phyloP scores from a whole-genome alignment of 1,140 invertebrate genomes.

The Drosophila parabipectinata region DNA sequence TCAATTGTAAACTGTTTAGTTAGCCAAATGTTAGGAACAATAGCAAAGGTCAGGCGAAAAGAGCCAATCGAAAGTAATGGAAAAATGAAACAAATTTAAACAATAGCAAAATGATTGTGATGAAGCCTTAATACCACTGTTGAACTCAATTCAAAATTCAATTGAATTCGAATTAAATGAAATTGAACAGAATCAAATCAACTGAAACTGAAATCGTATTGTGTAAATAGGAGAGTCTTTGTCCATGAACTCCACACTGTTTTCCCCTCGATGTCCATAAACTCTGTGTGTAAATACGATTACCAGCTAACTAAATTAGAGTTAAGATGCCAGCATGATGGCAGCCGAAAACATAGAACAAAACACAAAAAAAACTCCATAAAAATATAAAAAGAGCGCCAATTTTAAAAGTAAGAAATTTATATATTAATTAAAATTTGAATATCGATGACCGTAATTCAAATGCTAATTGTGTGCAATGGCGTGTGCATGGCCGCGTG shows the following conservation, averaged over 20 bases:
- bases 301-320: slow-evolving; percentile 65
- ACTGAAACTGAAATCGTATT: slow-evolving; percentile 34
- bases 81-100: slow-evolving; percentile 36
- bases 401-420: slow-evolving; percentile 69
- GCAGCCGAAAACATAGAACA: slow-evolving; percentile 15
- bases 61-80: slow-evolving; percentile 23
- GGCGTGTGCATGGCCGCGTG: slow-evolving; percentile 8
- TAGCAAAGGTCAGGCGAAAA: slow-evolving; percentile 45
- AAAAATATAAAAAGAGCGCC: slow-evolving; percentile 55
- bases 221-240: slow-evolving; percentile 48
- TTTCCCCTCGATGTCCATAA: slow-evolving; percentile 34
- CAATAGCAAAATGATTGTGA: slow-evolving; percentile 72
- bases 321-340: slow-evolving; percentile 48
- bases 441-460: slow-evolving; percentile 52
- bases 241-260: slow-evolving; percentile 30
- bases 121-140: slow-evolving; percentile 63
- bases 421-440: slow-evolving; percentile 42
- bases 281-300: slow-evolving; percentile 72
- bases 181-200: slow-evolving; percentile 51
- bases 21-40: slow-evolving; percentile 69
- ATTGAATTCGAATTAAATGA: slow-evolving; percentile 5
- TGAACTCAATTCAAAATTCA: slow-evolving; percentile 41
- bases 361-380: not conserved
- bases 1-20: slow-evolving; percentile 66
- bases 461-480: slow-evolving; percentile 64